Evolutionary conservation across 2,113 vertebrate species (phyloP).

Genomic region (Prochilodus magdalenae): DNA sequence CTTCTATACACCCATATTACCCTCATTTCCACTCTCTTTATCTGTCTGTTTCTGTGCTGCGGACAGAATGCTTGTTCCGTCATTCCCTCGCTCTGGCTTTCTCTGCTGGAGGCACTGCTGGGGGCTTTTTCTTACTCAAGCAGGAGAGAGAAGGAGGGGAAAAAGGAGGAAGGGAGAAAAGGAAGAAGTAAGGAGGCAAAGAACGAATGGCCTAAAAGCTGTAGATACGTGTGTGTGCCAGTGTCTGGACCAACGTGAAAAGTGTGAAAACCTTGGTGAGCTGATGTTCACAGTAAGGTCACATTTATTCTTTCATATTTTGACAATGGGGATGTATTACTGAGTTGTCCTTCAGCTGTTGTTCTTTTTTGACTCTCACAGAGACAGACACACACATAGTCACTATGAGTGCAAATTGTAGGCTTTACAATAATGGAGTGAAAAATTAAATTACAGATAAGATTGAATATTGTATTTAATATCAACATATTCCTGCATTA

Average conservation of each 20-base stretch:
- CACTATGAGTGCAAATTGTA: too few species aligned
- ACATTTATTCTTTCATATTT: background rate
- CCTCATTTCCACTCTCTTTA: background rate
- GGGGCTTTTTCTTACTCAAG: constrained; percentile 1
- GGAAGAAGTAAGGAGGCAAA: background rate
- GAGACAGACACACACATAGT: background rate
- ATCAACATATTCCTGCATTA: too few species aligned
- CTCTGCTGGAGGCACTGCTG: constrained; percentile 26
- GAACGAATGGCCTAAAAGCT: background rate
- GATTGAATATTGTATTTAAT: too few species aligned
- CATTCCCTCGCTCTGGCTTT: background rate
- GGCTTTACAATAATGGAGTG: too few species aligned
- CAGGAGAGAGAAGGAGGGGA: background rate
- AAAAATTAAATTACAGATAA: too few species aligned
- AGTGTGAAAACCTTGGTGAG: background rate
- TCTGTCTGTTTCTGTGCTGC: background rate
- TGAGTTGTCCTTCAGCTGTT: background rate
- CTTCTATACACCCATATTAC: background rate
- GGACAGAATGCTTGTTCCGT: background rate
- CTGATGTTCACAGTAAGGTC: background rate
- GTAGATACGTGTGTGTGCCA: background rate
- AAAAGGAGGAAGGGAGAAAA: background rate
- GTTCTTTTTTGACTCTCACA: background rate
- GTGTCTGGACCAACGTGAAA: background rate
- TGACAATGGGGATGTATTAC: background rate